phyloP scores from a whole-genome alignment of 2,888 invertebrate genomes.

The Synanthedon myopaeformis region DNA sequence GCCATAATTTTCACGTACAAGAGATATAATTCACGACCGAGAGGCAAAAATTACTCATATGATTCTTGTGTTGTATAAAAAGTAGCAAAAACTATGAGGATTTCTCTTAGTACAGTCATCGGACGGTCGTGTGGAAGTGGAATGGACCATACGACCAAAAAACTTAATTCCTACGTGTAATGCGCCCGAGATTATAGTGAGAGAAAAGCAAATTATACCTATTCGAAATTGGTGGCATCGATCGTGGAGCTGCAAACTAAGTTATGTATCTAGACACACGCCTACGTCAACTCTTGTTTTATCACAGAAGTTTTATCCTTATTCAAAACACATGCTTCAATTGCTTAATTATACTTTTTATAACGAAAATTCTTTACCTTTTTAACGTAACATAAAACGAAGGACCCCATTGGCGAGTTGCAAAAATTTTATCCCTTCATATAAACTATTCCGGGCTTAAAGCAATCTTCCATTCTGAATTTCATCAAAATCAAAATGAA shows the following conservation, averaged over 20 bases:
- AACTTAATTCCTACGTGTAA: conserved; percentile 39
- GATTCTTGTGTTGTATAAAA: background rate
- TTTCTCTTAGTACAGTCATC: conserved; percentile 16
- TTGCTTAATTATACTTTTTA: too few species aligned
- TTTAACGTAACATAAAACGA: too few species aligned
- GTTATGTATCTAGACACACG: conserved; percentile 22
- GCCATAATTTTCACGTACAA: conserved; percentile 21
- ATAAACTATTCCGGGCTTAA: too few species aligned
- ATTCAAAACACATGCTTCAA: too few species aligned
- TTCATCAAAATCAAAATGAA: too few species aligned
- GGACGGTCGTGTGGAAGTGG: conserved; percentile 21
- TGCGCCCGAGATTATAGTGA: conserved; percentile 50
- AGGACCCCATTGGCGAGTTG: too few species aligned
- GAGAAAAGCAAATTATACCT: conserved; percentile 41
- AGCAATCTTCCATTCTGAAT: too few species aligned
- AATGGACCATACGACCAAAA: conserved; percentile 24
- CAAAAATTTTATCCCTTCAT: too few species aligned
- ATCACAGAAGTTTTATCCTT: conserved; percentile 17
- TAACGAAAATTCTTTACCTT: too few species aligned
- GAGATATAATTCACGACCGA: conserved; percentile 14
- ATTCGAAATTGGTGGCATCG: conserved; percentile 43
- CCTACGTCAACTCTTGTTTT: conserved; percentile 16
- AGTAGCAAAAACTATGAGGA: conserved; percentile 9
- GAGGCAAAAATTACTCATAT: background rate
- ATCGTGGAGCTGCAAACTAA: conserved; percentile 31